These are phyloP conservation scores for Rhopalosiphum padi DNA, from an alignment of 1,140 invertebrate species.

Conservation along the genomic window DNA sequence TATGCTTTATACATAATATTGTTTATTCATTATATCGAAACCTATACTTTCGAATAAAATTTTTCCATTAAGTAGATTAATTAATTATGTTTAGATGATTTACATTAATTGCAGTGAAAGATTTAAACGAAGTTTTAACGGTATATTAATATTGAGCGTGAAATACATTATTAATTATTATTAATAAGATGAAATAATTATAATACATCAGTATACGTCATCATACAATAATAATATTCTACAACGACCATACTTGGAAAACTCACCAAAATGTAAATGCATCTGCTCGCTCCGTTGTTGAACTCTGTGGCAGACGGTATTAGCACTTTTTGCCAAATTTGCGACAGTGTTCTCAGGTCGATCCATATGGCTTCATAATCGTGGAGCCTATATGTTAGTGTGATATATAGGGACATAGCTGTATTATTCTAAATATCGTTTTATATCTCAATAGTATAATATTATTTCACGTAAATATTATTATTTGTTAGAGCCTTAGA, in stretches of 20 bases:
- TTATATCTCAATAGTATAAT: neutral
- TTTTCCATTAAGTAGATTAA: neutral
- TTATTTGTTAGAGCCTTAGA: neutral
- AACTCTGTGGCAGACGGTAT: constrained; percentile 76
- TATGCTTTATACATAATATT: neutral
- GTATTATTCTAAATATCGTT: neutral
- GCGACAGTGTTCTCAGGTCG: constrained; percentile 73
- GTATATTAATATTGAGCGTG: neutral
- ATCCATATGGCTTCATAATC: constrained; percentile 75
- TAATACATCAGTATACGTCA: neutral
- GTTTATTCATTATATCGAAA: neutral
- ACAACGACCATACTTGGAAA: neutral
- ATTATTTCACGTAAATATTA: neutral
- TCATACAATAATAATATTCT: neutral
- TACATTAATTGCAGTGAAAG: neutral
- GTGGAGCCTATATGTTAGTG: constrained; percentile 64
- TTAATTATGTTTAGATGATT: neutral
- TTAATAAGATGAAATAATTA: neutral
- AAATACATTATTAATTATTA: neutral
- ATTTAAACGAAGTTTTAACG: neutral
- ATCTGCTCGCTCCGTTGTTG: constrained; percentile 77
- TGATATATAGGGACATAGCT: neutral
- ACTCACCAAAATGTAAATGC: constrained; percentile 73
- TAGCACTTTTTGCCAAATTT: constrained; percentile 73
- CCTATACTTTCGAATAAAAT: neutral